A percentile compares a stretch with the other conserved stretches of the same genome.
Conservation (phyloP, 1,140 invertebrate species). For the Dendroctonus valens region DNA sequence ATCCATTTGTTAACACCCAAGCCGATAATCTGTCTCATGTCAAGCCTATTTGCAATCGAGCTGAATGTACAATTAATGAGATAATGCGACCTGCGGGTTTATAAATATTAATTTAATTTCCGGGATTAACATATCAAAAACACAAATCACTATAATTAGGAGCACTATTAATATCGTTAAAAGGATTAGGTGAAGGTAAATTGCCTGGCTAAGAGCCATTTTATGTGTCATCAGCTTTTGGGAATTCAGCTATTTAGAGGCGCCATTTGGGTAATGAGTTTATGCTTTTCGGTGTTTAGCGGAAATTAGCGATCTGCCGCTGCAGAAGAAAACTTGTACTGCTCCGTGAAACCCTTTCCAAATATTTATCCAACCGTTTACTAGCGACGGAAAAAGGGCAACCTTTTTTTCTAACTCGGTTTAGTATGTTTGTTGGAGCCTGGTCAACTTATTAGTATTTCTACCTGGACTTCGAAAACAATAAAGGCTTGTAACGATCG, state of each 20-base stretch:
- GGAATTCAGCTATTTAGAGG: no score
- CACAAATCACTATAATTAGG: slow-evolving; percentile 4
- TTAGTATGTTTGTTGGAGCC: not conserved
- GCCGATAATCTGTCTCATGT: no score
- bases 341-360: not conserved
- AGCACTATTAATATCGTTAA: not conserved
- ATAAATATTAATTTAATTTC: slow-evolving; percentile 7
- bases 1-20: no score
- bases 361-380: slow-evolving; percentile 7
- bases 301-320: not conserved
- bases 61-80: no score
- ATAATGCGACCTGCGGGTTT: not conserved
- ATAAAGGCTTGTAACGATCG: slow-evolving; percentile 12
- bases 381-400: not conserved
- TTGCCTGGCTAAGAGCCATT: slow-evolving; percentile 1
- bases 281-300: not conserved
- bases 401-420: slow-evolving; percentile 9
- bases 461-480: slow-evolving; percentile 22
- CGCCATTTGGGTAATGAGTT: slow-evolving; percentile 2
- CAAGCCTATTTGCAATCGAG: no score
- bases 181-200: not conserved
- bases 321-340: not conserved
- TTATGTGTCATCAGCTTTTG: not conserved
- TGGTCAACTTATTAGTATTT: slow-evolving; percentile 19
- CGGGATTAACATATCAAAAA: slow-evolving; percentile 4